Evolutionary conservation across 2,888 invertebrate genomes (phyloP).

Genomic region (Hanleya hanleyi): DNA sequence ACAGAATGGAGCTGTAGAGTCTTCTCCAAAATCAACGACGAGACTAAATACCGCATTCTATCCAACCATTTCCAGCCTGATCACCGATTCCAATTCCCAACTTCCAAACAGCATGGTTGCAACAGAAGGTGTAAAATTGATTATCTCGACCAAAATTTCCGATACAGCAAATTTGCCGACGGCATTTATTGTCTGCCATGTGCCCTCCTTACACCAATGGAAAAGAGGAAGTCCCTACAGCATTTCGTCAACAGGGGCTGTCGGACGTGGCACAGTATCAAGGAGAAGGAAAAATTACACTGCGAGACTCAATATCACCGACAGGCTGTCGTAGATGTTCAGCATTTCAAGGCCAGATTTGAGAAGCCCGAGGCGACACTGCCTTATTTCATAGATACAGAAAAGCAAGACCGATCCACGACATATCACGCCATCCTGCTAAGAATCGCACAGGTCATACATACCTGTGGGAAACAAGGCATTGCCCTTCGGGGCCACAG

Average conservation of each 20-base stretch:
- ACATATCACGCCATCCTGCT: not conserved
- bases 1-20: no score
- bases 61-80: no score
- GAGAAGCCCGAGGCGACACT: not conserved
- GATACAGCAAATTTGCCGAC: no score
- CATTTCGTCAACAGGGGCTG: not conserved
- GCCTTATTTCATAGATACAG: not conserved
- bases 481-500: constrained; percentile 15
- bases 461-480: constrained; percentile 19
- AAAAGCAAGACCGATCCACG: not conserved
- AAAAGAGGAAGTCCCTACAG: not conserved
- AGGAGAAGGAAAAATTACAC: not conserved
- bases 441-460: constrained; percentile 3
- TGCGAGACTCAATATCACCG: not conserved
- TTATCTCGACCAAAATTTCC: no score
- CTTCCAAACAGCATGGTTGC: no score
- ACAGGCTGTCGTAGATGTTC: not conserved
- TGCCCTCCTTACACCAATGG: no score
- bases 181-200: no score
- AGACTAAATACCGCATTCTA: no score
- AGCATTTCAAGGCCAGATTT: not conserved
- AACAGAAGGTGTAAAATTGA: no score
- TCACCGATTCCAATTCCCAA: no score
- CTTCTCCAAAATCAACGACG: no score
- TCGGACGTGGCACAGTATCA: not conserved